Evolutionary conservation across 2,888 invertebrate species (phyloP).

Genomic region (Acleris literana): DNA sequence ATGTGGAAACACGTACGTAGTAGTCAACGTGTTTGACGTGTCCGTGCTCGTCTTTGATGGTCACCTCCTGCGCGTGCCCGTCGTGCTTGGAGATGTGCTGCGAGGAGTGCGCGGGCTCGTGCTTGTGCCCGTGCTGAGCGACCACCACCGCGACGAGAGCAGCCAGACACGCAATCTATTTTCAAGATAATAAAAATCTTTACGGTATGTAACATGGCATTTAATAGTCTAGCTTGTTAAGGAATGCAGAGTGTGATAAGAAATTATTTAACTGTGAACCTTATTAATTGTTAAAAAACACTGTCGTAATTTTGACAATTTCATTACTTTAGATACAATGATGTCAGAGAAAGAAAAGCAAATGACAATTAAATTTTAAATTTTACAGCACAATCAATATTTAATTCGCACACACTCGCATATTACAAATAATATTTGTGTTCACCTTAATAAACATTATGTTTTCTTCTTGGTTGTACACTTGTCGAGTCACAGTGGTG

Average conservation of each 20-base stretch:
- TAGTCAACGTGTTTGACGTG: slow-evolving; percentile 30
- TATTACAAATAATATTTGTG: no score
- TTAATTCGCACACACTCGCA: no score
- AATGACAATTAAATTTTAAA: no score
- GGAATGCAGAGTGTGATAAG: no score
- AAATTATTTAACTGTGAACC: no score
- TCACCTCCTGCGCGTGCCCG: slow-evolving; percentile 43
- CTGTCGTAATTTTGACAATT: no score
- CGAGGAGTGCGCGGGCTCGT: slow-evolving; percentile 50
- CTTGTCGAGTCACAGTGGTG: background rate
- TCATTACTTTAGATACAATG: no score
- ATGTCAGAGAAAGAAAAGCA: no score
- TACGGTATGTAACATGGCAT: no score
- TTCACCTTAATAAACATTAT: background rate
- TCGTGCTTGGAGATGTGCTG: slow-evolving; percentile 45
- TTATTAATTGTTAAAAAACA: no score
- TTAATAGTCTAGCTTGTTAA: no score
- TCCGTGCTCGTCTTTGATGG: slow-evolving; percentile 38
- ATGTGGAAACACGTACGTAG: slow-evolving; percentile 18
- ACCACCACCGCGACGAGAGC: slow-evolving; percentile 38
- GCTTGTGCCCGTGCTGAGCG: slow-evolving; percentile 42
- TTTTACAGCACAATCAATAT: no score
- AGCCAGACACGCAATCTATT: slow-evolving; percentile 22
- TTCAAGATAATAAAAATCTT: background rate
- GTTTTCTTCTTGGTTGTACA: background rate